These are phyloP conservation scores for Papilio gigon DNA, from an alignment of 2,888 invertebrate species.

Conservation along the genomic window DNA sequence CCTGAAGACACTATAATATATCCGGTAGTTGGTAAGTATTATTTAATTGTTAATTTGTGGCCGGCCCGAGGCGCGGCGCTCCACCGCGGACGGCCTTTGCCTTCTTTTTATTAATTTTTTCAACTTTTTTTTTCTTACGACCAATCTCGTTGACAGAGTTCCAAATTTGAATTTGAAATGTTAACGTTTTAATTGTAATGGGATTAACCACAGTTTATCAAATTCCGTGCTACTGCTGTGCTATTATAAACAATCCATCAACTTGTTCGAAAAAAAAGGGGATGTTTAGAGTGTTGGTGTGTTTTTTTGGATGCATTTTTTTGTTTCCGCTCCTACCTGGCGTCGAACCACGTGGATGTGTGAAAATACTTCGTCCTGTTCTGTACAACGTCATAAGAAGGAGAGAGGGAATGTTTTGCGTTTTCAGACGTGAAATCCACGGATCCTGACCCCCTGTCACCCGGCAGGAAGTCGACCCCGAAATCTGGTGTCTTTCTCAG, in stretches of 20 bases:
- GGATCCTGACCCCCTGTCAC: slow-evolving; percentile 54
- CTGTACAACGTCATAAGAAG: slow-evolving; percentile 49
- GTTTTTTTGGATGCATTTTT: slow-evolving; percentile 72
- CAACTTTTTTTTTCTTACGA: slow-evolving; percentile 45
- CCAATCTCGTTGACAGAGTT: slow-evolving; percentile 25
- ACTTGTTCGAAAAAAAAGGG: slow-evolving; percentile 66
- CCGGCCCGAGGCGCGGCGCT: slow-evolving; percentile 62
- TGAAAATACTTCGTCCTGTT: slow-evolving; percentile 62
- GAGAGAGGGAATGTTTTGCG: slow-evolving; percentile 65
- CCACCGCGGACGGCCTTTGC: slow-evolving; percentile 53
- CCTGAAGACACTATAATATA: slow-evolving; percentile 74
- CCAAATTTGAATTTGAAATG: slow-evolving; percentile 33
- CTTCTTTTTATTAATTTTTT: slow-evolving; percentile 46
- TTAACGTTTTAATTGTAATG: slow-evolving; percentile 48
- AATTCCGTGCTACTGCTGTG: slow-evolving; percentile 67
- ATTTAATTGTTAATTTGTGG: slow-evolving; percentile 78
- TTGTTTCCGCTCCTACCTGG: slow-evolving; percentile 77
- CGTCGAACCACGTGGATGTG: slow-evolving; percentile 70
- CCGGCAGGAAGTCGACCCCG: slow-evolving; percentile 74
- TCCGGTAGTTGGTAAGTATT: slow-evolving; percentile 79
- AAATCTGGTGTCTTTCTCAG: slow-evolving; percentile 80
- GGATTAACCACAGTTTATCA: slow-evolving; percentile 68
- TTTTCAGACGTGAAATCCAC: slow-evolving; percentile 59
- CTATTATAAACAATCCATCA: slow-evolving; percentile 72
- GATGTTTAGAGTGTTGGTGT: slow-evolving; percentile 77